Conservation (phyloP, 2,888 invertebrate genomes). For the Pasiphila rectangulata region DNA sequence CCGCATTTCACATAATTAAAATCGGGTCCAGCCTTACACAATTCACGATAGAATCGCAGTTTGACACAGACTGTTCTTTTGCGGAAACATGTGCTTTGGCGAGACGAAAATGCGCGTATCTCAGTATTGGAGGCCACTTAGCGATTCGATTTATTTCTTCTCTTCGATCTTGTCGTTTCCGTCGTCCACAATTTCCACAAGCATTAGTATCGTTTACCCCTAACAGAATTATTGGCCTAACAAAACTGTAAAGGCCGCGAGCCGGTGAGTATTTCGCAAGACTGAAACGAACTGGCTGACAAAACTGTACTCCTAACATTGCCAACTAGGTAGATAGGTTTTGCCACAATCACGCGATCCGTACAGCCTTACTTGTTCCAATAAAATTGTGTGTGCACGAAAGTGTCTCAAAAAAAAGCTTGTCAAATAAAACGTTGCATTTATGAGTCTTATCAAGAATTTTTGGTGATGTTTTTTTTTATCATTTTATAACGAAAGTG, state of each 20-base stretch:
- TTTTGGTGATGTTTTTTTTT: too few relatives aligned
- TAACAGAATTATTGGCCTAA: conserved; percentile 27
- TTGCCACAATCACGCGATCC: conserved; percentile 70
- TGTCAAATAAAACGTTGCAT: conserved; percentile 31
- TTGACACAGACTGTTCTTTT: conserved; percentile 10
- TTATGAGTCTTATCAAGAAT: conserved; percentile 11
- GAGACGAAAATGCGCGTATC: background rate
- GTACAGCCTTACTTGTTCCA: conserved; percentile 47
- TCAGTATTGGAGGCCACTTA: background rate
- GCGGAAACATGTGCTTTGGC: conserved; percentile 4
- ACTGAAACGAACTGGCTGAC: conserved; percentile 64
- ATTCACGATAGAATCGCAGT: conserved; percentile 12
- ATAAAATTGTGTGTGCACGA: conserved; percentile 53
- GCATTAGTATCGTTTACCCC: conserved; percentile 21
- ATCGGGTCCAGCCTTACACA: conserved; percentile 19
- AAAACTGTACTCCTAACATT: conserved; percentile 59
- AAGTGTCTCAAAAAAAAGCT: conserved; percentile 30
- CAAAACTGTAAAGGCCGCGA: conserved; percentile 41
- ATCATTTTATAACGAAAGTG: background rate
- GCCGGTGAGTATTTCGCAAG: conserved; percentile 64
- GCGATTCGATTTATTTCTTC: conserved; percentile 6
- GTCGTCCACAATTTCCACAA: conserved; percentile 30
- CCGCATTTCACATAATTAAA: conserved; percentile 22
- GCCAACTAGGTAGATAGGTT: conserved; percentile 71
- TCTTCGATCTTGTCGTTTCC: conserved; percentile 17